These are phyloP conservation scores for Labia minor DNA, from an alignment of 2,888 invertebrate genomes.

Conservation along the genomic window DNA sequence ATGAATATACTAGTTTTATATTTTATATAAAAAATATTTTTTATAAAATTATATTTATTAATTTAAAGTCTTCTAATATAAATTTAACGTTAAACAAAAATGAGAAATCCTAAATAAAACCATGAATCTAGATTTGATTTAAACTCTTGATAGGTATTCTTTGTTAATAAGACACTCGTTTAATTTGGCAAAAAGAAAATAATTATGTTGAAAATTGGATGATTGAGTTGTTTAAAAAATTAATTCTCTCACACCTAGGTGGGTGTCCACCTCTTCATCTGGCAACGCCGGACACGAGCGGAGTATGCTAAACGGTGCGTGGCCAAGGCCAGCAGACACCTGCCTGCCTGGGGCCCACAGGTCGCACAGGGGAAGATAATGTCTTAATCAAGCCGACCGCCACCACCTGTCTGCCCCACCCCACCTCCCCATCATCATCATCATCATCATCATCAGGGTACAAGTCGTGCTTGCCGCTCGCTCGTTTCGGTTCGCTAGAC, in stretches of 20 bases:
- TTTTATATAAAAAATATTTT: no score
- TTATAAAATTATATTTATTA: no score
- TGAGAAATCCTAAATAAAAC: no score
- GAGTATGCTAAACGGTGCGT: slow-evolving; percentile 4
- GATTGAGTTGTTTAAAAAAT: slow-evolving; percentile 6
- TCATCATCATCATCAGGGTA: background rate
- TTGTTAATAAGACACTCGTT: no score
- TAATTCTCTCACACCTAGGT: background rate
- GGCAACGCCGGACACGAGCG: background rate
- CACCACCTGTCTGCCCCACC: background rate
- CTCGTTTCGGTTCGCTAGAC: slow-evolving; percentile 4
- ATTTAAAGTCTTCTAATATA: no score
- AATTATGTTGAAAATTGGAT: background rate
- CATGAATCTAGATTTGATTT: no score
- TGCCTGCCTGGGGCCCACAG: background rate
- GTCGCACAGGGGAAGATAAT: background rate
- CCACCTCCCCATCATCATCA: background rate
- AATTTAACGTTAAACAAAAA: no score
- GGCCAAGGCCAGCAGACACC: slow-evolving; percentile 8
- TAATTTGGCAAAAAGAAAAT: background rate
- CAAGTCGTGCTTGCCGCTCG: background rate
- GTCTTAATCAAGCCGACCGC: background rate
- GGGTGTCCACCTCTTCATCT: background rate
- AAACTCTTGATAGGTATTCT: no score
- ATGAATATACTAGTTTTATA: no score